phyloP scores from a whole-genome alignment of 2,113 vertebrate genomes.

The Chaetorhynchus papuensis region DNA sequence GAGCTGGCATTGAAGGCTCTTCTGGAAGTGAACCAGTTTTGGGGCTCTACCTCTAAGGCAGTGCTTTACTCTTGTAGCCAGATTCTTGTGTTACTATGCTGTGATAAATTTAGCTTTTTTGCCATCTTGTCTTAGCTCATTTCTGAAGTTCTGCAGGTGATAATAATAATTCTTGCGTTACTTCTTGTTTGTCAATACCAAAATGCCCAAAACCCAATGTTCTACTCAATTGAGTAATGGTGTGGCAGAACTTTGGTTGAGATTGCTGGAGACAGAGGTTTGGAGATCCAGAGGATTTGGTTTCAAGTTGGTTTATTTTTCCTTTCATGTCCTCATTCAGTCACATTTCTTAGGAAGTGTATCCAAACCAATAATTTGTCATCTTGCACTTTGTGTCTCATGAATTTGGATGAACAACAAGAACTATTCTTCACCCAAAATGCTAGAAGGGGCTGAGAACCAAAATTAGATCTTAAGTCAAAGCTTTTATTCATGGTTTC shows the following conservation, averaged over 20 bases:
- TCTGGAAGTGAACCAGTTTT: background rate
- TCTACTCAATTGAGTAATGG: background rate
- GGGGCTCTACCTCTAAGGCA: background rate
- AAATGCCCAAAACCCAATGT: accelerated
- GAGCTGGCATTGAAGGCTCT: background rate
- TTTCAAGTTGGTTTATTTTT: background rate
- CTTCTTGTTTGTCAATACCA: background rate
- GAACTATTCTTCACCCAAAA: constrained; percentile 1
- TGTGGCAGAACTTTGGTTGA: background rate
- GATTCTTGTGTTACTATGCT: background rate
- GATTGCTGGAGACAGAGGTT: background rate
- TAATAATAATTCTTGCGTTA: background rate
- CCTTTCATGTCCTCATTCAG: background rate
- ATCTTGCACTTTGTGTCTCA: background rate
- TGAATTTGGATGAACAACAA: background rate
- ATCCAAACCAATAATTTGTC: background rate
- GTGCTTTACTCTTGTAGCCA: background rate
- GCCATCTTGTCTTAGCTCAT: background rate
- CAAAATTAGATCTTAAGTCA: constrained; percentile 22
- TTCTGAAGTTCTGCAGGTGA: background rate
- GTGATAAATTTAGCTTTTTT: background rate
- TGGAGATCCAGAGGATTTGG: background rate
- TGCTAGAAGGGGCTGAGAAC: background rate
- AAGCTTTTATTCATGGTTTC: constrained; percentile 19
- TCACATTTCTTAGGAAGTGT: background rate